A percentile compares a stretch with the other conserved stretches of the same genome.
phyloP scores from a whole-genome alignment of 2,888 invertebrate species.

The Napeogenes inachia region DNA sequence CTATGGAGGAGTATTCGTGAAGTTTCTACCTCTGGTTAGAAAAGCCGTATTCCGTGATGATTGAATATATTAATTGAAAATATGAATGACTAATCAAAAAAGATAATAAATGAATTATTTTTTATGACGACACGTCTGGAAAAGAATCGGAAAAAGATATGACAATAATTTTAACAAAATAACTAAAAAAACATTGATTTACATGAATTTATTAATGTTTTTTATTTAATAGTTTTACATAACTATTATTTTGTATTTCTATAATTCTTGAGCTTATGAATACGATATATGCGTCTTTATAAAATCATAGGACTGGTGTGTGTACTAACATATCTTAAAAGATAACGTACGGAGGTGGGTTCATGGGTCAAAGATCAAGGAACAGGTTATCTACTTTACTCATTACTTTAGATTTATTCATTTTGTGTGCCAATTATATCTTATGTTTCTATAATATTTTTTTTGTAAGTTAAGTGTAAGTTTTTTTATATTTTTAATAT shows the following conservation, averaged over 20 bases:
- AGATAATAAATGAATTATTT: no score
- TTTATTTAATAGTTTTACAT: not conserved
- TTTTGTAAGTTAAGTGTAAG: no score
- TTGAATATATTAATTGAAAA: conserved; percentile 1
- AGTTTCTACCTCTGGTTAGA: conserved; percentile 60
- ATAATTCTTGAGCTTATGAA: not conserved
- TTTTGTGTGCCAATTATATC: no score
- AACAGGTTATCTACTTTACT: not conserved
- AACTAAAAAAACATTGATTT: no score
- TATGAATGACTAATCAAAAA: not conserved
- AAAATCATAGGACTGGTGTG: not conserved
- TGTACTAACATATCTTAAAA: not conserved
- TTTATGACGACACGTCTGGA: no score
- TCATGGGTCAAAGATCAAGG: not conserved
- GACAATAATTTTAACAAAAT: not conserved
- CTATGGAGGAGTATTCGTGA: conserved; percentile 53
- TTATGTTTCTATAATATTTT: no score
- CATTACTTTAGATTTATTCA: no score
- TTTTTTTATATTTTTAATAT: no score
- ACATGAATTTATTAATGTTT: not conserved
- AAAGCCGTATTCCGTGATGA: conserved; percentile 52
- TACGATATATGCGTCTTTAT: not conserved
- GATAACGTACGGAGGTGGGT: not conserved
- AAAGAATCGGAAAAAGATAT: not conserved
- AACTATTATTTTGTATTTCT: not conserved